phyloP scores from a whole-genome alignment of 2,797 vertebrate species.

The Rhynchotus rufescens region DNA sequence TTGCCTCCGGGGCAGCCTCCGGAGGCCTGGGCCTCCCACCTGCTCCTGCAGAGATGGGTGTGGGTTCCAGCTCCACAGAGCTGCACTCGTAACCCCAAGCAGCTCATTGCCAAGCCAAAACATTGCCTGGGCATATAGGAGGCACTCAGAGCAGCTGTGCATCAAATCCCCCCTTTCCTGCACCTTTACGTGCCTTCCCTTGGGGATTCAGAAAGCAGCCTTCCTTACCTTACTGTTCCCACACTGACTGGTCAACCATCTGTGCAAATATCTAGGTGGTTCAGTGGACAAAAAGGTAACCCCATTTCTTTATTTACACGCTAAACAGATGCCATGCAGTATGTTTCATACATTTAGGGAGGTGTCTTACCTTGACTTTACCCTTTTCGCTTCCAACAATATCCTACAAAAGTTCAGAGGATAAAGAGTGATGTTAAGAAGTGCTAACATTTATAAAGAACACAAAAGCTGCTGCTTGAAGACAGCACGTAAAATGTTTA shows the following conservation, averaged over 20 bases:
- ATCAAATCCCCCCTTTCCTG: not conserved
- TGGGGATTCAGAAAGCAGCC: not conserved
- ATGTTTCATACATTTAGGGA: not conserved
- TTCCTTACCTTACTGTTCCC: not conserved
- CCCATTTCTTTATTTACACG: not conserved
- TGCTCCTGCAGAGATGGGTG: not conserved
- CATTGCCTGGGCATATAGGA: not conserved
- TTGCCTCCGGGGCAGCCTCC: not conserved
- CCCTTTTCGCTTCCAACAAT: slow-evolving; percentile 70
- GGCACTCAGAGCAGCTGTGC: not conserved
- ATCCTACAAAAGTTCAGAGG: slow-evolving; percentile 82
- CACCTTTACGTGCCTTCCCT: not conserved
- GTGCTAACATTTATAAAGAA: not conserved
- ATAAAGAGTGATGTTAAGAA: not conserved
- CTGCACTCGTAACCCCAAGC: not conserved
- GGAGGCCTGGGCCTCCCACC: not conserved
- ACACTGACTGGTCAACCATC: not conserved
- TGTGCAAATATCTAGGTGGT: not conserved
- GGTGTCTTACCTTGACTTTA: slow-evolving; percentile 87
- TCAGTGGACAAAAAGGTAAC: not conserved
- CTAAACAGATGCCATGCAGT: not conserved
- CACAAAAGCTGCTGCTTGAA: not conserved
- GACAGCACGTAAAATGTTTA: not conserved
- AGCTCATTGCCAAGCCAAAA: not conserved
- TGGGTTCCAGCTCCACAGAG: not conserved